Evolutionary conservation across 2,113 vertebrate species (phyloP), one percentile per base, ranked within the genome.

Genomic region (Meleagris gallopavo): DNA sequence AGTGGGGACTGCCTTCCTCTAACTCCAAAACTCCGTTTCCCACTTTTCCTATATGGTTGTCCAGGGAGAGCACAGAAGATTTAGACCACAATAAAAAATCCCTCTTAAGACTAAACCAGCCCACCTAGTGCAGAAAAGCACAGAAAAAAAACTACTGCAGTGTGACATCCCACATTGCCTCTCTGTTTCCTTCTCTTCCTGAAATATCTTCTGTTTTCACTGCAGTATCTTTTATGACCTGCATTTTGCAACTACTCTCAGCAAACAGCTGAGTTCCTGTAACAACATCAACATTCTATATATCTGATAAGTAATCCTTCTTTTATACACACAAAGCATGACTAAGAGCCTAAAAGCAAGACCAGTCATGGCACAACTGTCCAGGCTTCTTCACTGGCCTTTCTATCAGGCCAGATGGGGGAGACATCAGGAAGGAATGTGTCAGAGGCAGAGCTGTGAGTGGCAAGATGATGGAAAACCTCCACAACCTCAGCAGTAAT

Each of bases 261-360:
- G 50, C 38, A 36, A 75, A 34, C n/a, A 48, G 27, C 32, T 52
- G 65, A 54, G 55, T 27, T 50, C 43, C 9, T 40, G 46, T 18
- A 90, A 8, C 27, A 78, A 27, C 27, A 88, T 52, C 62, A 50
- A 12, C 34, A 30, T 3, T 55, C 67, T 74, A 1, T 74, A 0
- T 7, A 90, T 17, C 55, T 61, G 4, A 0, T 2, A 76, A 72
- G 5, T 48, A 38, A 46, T 34, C 60, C n/a, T 20, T 70, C 17
- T 20, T 2, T 93, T 32, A 45, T 1, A 38, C 15, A 73, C 1
- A 7, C 0, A 2, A 2, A 84, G 10, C 19, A 38, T 1, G 3
- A 71, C 6, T 46, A 55, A 70, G n/a, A 36, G 12, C n/a, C 38
- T 40, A 70, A 72, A 87, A 77, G 5, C 25, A 89, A 81, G 10